Evolutionary conservation across 2,888 invertebrate species (phyloP), one percentile per base, ranked within the genome.

Genomic region (Lepidochrysops patricia): DNA sequence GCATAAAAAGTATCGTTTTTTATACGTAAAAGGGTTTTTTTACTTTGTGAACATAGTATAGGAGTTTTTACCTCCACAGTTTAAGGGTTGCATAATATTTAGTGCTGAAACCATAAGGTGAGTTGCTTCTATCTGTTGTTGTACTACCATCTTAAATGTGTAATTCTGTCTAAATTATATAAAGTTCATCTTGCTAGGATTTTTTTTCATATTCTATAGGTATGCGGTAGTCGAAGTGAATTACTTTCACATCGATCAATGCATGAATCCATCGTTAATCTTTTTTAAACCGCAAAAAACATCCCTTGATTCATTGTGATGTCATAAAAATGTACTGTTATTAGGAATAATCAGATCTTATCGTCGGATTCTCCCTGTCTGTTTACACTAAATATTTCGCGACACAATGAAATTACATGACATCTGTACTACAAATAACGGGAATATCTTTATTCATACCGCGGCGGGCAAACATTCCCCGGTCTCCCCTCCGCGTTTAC

Each of bases 381-480:
- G 85, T 89, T 88, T 88, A 84, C 82, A 84, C 84, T 82, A 88
- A 88, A 88, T 87, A 86, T 89, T 87, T 85, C 79, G 77, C 77
- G 82, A 79, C 84, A 89, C 87, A 89, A 88, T 89, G 82, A 88
- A 82, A 88, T 88, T 87, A 89, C 88, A 88, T 88, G 88, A 89
- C 89, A 89, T 89, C 89, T 89, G 89, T 87, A 89, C 75, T 82
- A 84, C 89, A 88, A 88, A 89, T 89, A 88, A 86, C 85, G 83
- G 80, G 85, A 81, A 87, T 88, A 89, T 88, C 88, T 89, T 89
- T 88, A 89, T 89, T 89, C 89, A 89, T 89, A 83, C 80, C 80
- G 76, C 82, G 81, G 68, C 76, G 76, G 70, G 80, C 84, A 84
- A 85, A 85, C 78, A 81, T 61, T 73, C 88, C 87, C 84, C 79